Percentiles rank a stretch among this genome's conserved stretches.
Conservation (phyloP, 2,113 vertebrate species). For the Tauraco erythrolophus region DNA sequence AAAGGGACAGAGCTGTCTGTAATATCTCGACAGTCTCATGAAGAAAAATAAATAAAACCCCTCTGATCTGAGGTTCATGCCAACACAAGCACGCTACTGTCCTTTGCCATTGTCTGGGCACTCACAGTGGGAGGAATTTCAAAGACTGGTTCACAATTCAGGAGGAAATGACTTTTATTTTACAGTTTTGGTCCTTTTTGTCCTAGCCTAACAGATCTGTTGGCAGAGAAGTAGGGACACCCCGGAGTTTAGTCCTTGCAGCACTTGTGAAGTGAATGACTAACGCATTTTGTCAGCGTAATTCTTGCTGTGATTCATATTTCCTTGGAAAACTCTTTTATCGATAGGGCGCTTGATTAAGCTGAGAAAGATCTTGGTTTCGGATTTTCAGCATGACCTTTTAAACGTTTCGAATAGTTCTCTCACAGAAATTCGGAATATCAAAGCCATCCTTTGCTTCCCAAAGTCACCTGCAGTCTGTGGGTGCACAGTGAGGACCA, state of each 20-base stretch:
- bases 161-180: background rate
- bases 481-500: background rate
- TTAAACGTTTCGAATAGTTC: background rate
- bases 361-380: background rate
- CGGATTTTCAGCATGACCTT: background rate
- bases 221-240: background rate
- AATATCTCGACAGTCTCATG: background rate
- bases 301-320: background rate
- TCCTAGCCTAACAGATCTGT: background rate
- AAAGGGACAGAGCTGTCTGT: background rate
- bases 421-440: background rate
- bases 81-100: rapidly evolving
- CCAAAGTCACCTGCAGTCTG: background rate
- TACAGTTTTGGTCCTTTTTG: background rate
- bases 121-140: background rate
- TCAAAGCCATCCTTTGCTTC: background rate
- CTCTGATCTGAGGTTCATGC: background rate
- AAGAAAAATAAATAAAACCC: too few relatives aligned
- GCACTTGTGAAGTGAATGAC: background rate
- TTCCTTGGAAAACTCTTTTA: background rate
- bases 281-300: background rate
- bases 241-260: background rate
- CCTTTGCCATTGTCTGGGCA: background rate
- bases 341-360: background rate
- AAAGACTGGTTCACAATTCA: background rate